Percentiles rank a stretch among this genome's conserved stretches.
Evolutionary conservation across 1,140 invertebrate genomes (phyloP).

Genomic region (Lucilia cuprina): DNA sequence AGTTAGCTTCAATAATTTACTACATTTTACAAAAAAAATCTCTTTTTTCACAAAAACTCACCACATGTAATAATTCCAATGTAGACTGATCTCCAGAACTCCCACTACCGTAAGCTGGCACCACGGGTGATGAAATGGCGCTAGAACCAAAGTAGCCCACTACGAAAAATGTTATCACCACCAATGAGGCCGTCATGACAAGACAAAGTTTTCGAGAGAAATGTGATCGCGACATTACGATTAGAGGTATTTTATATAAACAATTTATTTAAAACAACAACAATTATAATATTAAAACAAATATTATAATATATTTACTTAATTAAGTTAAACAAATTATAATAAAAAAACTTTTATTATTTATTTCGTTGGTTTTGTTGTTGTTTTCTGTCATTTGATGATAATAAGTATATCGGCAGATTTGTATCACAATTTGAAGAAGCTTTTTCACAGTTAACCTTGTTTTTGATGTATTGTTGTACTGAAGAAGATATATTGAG

Average conservation of each 20-base stretch:
- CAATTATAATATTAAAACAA: neutral
- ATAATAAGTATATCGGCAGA: no score
- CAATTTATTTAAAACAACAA: conserved; percentile 9
- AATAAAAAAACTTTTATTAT: no score
- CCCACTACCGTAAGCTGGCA: conserved; percentile 36
- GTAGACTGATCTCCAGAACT: conserved; percentile 49
- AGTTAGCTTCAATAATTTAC: neutral
- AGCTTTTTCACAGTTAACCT: no score
- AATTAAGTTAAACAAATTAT: no score
- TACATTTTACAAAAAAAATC: neutral
- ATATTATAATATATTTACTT: no score
- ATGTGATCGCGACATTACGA: conserved; percentile 58
- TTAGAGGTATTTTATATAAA: conserved; percentile 31
- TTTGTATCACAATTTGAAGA: no score
- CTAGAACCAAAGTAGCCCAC: conserved; percentile 51
- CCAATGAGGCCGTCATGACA: conserved; percentile 56
- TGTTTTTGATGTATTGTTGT: no score
- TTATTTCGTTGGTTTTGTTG: no score
- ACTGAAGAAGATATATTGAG: no score
- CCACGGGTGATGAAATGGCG: conserved; percentile 46
- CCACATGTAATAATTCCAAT: conserved; percentile 58
- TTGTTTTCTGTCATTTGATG: no score
- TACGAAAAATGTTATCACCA: conserved; percentile 51
- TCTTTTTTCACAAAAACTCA: conserved; percentile 42
- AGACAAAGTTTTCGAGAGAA: conserved; percentile 57